Evolutionary conservation across 2,888 invertebrate species (phyloP).

Genomic region (Drosophila colorata): DNA sequence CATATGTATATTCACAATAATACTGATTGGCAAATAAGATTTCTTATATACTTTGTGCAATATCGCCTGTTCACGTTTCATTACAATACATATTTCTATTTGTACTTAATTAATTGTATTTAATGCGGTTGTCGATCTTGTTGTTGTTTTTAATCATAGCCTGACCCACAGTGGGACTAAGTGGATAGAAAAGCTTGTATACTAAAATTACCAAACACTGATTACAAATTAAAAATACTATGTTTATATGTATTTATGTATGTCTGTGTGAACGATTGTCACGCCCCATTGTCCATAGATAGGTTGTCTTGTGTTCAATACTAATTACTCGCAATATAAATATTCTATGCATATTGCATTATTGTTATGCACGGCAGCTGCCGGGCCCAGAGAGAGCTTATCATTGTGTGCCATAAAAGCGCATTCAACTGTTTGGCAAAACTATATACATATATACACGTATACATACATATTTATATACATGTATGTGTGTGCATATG

Average conservation of each 20-base stretch:
- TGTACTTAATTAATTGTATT: slow-evolving; percentile 39
- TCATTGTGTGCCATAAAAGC: slow-evolving; percentile 60
- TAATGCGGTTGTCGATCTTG: slow-evolving; percentile 39
- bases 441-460: slow-evolving; percentile 13
- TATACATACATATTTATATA: neutral
- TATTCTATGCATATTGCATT: slow-evolving; percentile 62
- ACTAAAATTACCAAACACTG: slow-evolving; percentile 10
- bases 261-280: slow-evolving; percentile 20
- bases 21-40: slow-evolving; percentile 32
- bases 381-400: slow-evolving; percentile 28
- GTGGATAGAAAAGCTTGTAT: slow-evolving; percentile 4
- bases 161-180: slow-evolving; percentile 46
- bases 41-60: slow-evolving; percentile 43
- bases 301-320: slow-evolving; percentile 59
- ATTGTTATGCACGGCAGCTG: slow-evolving; percentile 56
- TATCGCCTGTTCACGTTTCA: slow-evolving; percentile 70
- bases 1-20: slow-evolving; percentile 13
- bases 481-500: neutral
- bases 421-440: slow-evolving; percentile 60
- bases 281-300: slow-evolving; percentile 38
- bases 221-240: slow-evolving; percentile 3
- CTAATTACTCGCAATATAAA: slow-evolving; percentile 68
- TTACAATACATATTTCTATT: slow-evolving; percentile 61
- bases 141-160: slow-evolving; percentile 54
- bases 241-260: neutral